phyloP scores from a whole-genome alignment of 2,888 invertebrate species.

The Philopedon plagiatum region DNA sequence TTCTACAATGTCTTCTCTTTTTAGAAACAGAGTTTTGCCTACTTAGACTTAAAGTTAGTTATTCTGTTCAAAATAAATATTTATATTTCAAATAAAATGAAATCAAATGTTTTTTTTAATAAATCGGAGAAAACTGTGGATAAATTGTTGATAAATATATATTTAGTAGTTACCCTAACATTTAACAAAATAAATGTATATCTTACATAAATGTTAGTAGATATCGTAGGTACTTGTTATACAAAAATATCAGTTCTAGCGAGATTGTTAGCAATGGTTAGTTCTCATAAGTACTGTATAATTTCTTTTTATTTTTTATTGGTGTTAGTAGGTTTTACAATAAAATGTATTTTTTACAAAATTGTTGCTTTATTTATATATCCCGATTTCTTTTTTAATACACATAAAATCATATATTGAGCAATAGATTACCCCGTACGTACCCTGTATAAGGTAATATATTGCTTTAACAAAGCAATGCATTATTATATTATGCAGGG shows the following conservation, averaged over 20 bases:
- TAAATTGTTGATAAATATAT: constrained; percentile 3
- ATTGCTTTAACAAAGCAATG: no score
- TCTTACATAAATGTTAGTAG: constrained; percentile 49
- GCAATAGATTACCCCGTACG: no score
- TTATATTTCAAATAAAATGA: not conserved
- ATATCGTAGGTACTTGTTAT: constrained; percentile 49
- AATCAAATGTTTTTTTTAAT: no score
- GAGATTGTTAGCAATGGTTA: constrained; percentile 34
- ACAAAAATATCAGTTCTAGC: constrained; percentile 50
- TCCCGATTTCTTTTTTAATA: no score
- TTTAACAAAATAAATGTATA: constrained; percentile 39
- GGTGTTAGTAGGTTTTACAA: constrained; percentile 45
- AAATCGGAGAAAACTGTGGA: constrained; percentile 27
- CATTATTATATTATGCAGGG: no score
- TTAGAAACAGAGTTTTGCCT: no score
- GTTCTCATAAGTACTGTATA: not conserved
- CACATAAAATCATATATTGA: no score
- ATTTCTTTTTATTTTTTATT: constrained; percentile 33
- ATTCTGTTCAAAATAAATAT: no score
- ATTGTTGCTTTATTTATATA: not conserved
- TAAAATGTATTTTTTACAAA: constrained; percentile 46
- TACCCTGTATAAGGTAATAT: no score
- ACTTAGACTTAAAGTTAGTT: no score
- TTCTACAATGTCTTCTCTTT: no score
- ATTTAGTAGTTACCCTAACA: constrained; percentile 44